Conservation (phyloP, 2,113 vertebrate species). For the Halichoerus grypus region DNA sequence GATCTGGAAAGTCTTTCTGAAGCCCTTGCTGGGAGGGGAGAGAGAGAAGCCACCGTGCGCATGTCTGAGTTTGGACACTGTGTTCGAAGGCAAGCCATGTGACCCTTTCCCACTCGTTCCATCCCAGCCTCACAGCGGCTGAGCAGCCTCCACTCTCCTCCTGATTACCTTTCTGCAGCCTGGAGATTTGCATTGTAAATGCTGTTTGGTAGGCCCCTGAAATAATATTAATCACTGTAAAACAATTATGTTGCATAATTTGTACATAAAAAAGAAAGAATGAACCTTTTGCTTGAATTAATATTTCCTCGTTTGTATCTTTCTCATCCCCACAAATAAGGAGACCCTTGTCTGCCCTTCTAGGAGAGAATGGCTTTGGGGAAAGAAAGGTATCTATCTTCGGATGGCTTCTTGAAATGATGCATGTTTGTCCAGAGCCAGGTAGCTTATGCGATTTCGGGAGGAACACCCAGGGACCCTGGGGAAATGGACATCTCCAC, state of each 20-base stretch:
- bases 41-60: not conserved
- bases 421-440: not conserved
- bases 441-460: not conserved
- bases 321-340: slow-evolving; percentile 38
- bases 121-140: not conserved
- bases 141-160: not conserved
- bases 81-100: not conserved
- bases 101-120: not conserved
- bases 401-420: not conserved
- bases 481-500: not conserved
- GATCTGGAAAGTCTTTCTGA: not conserved
- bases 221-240: slow-evolving; percentile 82
- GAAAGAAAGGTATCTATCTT: not conserved
- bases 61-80: not conserved
- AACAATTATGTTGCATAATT: slow-evolving; percentile 81
- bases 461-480: not conserved
- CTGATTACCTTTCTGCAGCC: slow-evolving; percentile 71
- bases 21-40: not conserved
- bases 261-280: slow-evolving; percentile 76
- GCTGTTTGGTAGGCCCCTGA: slow-evolving; percentile 72
- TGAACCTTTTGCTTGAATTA: slow-evolving; percentile 73
- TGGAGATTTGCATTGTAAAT: slow-evolving; percentile 82
- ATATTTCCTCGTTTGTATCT: slow-evolving; percentile 67
- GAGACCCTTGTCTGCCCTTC: slow-evolving; percentile 66
- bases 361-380: not conserved